Evolutionary conservation across 2,797 vertebrate genomes (phyloP), one percentile per base, ranked within the genome.

Genomic region (Tinamus major): DNA sequence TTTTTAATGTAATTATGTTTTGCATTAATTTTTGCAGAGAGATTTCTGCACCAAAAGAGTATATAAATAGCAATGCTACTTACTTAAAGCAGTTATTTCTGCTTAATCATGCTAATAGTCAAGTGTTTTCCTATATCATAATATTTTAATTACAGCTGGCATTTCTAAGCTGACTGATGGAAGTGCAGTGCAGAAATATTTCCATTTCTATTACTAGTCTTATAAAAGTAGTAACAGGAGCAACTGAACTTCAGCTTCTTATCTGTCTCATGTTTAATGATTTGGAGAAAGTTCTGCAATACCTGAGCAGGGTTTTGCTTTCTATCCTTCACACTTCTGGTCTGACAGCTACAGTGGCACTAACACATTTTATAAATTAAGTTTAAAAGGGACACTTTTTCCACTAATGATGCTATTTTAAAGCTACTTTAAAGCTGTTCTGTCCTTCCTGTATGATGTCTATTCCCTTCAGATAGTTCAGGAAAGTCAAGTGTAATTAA

Each of bases 81-180:
- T 39, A 71, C n/a, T 78, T 75, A 74, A 62, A 35, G 37, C 33
- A 62, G 48, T 75, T 90, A 61, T 65, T 87, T 95, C 75, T 86
- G 46, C 35, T 88, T 42, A 79, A 10, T 63, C 70, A 56, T 88
- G 71, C 39, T 74, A 89, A 85, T 35, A 89, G 48, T 83, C 33
- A 85, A 87, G 41, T 75, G 31, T 26, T 72, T 91, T 85, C 79
- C 62, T 72, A 37, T 53, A 76, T 37, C 35, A 33, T 83, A 65
- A 20, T 74, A 68, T 77, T 91, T 92, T 92, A 92, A 82, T 79
- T 89, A 78, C 15, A 72, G 59, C 39, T 94, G 69, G 13, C 29
- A 67, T 93, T 93, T 91, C 55, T 71, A 83, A 80, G 46, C 35
- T 78, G 55, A 35, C 53, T 75, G 58, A 82, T 27, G 41, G 26